Evolutionary conservation across 2,797 vertebrate genomes (phyloP).

Genomic region (Clamator glandarius): DNA sequence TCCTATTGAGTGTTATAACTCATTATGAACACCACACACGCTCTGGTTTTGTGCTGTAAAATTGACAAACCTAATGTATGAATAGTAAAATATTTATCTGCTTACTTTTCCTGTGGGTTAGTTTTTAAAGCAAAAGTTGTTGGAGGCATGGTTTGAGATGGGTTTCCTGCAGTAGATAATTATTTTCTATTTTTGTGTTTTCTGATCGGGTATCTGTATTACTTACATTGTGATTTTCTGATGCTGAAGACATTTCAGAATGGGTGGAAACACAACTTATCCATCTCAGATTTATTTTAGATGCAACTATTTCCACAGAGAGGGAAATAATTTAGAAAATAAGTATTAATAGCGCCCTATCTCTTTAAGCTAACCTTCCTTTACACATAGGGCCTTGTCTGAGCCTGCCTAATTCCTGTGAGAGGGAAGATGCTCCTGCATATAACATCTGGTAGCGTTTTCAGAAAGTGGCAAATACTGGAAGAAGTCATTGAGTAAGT

Average conservation of each 20-base stretch:
- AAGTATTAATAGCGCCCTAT: not conserved
- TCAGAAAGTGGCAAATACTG: not conserved
- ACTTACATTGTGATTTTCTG: not conserved
- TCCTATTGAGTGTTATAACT: not conserved
- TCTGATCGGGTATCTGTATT: not conserved
- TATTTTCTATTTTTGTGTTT: not conserved
- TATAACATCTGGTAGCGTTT: not conserved
- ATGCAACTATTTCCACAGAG: not conserved
- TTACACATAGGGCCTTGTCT: not conserved
- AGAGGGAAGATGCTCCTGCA: not conserved
- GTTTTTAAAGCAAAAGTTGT: too few relatives aligned
- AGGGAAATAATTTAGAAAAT: not conserved
- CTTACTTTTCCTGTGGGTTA: not conserved
- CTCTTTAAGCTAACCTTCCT: not conserved
- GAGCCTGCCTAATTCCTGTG: not conserved
- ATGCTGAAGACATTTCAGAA: not conserved
- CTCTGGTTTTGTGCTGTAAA: constrained; percentile 1
- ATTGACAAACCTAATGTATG: not conserved
- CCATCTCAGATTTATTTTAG: not conserved
- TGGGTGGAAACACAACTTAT: not conserved
- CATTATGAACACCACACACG: not conserved
- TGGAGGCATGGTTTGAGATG: not conserved
- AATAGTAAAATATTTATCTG: not conserved
- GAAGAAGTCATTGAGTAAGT: not conserved
- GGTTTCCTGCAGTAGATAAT: not conserved